Conservation (phyloP, 1,140 invertebrate genomes). For the Drosophila biarmipes region DNA sequence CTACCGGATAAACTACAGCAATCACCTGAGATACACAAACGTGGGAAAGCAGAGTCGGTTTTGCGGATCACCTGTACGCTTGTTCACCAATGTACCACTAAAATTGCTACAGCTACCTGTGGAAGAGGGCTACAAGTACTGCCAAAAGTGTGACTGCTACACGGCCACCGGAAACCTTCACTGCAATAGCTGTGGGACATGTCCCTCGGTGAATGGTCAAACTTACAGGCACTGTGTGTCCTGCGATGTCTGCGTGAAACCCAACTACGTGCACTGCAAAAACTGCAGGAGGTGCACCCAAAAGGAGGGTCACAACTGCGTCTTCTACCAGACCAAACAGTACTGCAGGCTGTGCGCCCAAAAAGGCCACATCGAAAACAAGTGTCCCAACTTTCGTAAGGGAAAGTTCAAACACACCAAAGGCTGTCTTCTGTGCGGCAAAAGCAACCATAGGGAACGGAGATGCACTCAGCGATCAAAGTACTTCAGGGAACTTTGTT, state of each 20-base stretch:
- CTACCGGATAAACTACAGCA: slow-evolving; percentile 93
- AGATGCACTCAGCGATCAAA: slow-evolving; percentile 34
- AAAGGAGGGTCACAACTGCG: slow-evolving; percentile 57
- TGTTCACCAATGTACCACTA: slow-evolving; percentile 92
- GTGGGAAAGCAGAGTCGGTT: slow-evolving; percentile 85
- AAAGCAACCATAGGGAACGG: slow-evolving; percentile 41
- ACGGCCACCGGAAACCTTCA: slow-evolving; percentile 90
- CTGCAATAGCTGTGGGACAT: slow-evolving; percentile 89
- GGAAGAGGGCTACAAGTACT: slow-evolving; percentile 89
- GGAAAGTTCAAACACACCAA: neutral
- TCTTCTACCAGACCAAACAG: slow-evolving; percentile 67
- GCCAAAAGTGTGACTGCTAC: slow-evolving; percentile 89
- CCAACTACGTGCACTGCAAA: slow-evolving; percentile 91
- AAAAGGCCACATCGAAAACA: slow-evolving; percentile 64
- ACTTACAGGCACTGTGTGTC: slow-evolving; percentile 91
- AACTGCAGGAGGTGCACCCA: slow-evolving; percentile 88
- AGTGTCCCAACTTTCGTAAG: slow-evolving; percentile 27
- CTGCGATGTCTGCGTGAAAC: slow-evolving; percentile 93
- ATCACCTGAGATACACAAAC: slow-evolving; percentile 89
- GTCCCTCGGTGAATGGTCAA: slow-evolving; percentile 93
- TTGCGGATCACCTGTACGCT: slow-evolving; percentile 91
- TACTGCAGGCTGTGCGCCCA: slow-evolving; percentile 72
- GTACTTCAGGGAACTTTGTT: slow-evolving; percentile 51
- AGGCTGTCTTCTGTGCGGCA: slow-evolving; percentile 52
- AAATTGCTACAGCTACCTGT: slow-evolving; percentile 87